These are phyloP conservation scores for Heliconius nattereri DNA, from an alignment of 1,140 invertebrate genomes.

Conservation along the genomic window DNA sequence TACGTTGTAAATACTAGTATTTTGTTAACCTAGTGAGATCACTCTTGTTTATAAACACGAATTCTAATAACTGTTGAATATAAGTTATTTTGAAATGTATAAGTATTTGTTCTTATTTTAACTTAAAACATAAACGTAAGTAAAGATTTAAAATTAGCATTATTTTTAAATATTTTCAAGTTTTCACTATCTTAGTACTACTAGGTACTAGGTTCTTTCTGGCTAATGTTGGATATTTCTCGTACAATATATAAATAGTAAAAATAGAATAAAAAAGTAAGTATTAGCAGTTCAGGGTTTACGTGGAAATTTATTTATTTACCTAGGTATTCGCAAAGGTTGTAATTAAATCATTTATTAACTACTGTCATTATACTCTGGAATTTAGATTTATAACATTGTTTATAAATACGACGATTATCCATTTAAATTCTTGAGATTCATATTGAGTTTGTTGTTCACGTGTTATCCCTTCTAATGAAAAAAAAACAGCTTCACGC, in stretches of 20 bases:
- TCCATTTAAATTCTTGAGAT: neutral
- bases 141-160: too few relatives aligned
- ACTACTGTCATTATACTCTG: neutral
- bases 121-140: neutral
- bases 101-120: neutral
- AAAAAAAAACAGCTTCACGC: neutral
- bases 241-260: neutral
- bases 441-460: neutral
- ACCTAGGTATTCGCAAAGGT: neutral
- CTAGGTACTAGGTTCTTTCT: too few relatives aligned
- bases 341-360: conserved; percentile 10
- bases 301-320: neutral
- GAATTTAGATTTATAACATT: conserved; percentile 8
- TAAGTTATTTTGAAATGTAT: neutral
- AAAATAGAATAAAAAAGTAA: neutral
- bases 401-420: neutral
- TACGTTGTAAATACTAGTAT: conserved; percentile 13
- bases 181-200: too few relatives aligned
- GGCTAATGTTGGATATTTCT: too few relatives aligned
- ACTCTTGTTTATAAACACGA: neutral
- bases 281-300: neutral
- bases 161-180: too few relatives aligned
- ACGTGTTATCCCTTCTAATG: neutral
- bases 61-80: neutral
- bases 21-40: conserved; percentile 5